Conservation (phyloP, 2,113 vertebrate genomes). For the Megalops atlanticus region DNA sequence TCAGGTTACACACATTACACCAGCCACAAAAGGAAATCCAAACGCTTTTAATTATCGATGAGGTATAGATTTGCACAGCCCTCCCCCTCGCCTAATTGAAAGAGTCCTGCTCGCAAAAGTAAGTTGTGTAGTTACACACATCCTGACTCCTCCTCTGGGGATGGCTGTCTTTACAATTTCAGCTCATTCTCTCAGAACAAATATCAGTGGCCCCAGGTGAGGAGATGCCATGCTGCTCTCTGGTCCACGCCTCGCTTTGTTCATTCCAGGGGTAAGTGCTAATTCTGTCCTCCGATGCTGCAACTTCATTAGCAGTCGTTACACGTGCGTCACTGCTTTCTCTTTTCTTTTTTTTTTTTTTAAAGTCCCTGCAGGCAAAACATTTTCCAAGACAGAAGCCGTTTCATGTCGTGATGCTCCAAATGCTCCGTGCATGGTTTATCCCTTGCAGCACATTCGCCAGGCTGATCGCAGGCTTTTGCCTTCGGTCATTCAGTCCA, state of each 20-base stretch:
- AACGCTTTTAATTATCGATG: constrained; percentile 22
- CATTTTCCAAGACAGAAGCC: constrained; percentile 62
- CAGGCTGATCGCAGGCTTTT: constrained; percentile 15
- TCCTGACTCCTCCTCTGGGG: constrained; percentile 72
- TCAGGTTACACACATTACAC: not conserved
- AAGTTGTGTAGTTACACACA: constrained; percentile 72
- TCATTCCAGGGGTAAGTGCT: constrained; percentile 73
- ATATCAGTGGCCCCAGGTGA: constrained; percentile 71
- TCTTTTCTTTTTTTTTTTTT: constrained; percentile 39
- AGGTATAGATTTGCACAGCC: not conserved
- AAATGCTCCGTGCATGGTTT: constrained; percentile 43
- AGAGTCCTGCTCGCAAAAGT: constrained; percentile 26
- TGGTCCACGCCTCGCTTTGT: constrained; percentile 42
- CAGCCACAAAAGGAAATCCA: not conserved
- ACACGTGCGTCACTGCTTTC: constrained; percentile 72
- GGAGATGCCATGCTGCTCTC: constrained; percentile 74
- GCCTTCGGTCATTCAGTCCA: too few relatives aligned
- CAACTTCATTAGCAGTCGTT: constrained; percentile 81
- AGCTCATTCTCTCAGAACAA: constrained; percentile 66
- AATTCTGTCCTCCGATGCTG: constrained; percentile 76
- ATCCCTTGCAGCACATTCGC: constrained; percentile 63
- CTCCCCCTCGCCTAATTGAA: not conserved
- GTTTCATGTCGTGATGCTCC: constrained; percentile 36
- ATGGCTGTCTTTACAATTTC: constrained; percentile 72
- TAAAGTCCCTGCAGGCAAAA: constrained; percentile 63